phyloP scores from a whole-genome alignment of 2,888 invertebrate species.

The Leptinotarsa peninsularis region DNA sequence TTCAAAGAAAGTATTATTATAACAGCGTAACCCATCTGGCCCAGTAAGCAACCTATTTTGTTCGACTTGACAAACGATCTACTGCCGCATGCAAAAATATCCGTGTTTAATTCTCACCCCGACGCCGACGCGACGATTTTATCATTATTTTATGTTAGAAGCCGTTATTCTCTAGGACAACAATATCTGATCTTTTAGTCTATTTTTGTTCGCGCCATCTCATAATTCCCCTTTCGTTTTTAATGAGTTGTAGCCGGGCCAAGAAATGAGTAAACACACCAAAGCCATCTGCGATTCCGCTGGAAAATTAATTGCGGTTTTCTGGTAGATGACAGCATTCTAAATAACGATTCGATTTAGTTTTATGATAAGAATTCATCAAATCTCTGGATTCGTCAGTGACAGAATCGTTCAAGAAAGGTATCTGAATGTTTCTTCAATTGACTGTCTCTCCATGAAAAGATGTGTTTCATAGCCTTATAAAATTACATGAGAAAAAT shows the following conservation, averaged over 20 bases:
- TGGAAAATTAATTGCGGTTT: constrained; percentile 2
- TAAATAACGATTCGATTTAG: background rate
- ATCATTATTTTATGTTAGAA: background rate
- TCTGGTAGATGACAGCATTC: constrained; percentile 8
- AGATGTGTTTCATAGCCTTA: too few species aligned
- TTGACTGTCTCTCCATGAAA: too few species aligned
- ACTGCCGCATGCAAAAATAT: constrained; percentile 3
- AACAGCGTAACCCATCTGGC: background rate
- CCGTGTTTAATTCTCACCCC: background rate
- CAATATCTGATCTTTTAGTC: constrained; percentile 8
- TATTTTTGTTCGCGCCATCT: constrained; percentile 10
- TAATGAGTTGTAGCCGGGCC: constrained; percentile 15
- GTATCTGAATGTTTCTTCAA: background rate
- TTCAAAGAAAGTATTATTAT: too few species aligned
- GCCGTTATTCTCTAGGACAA: constrained; percentile 3
- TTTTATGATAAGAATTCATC: background rate
- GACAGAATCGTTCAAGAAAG: background rate
- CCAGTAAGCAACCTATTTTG: background rate
- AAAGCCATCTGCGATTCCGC: constrained; percentile 12
- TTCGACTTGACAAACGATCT: constrained; percentile 10
- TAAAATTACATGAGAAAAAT: too few species aligned
- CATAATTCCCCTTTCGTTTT: constrained; percentile 7
- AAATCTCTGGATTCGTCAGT: background rate
- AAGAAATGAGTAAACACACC: constrained; percentile 14
- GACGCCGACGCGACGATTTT: background rate